Conservation (phyloP, 2,888 invertebrate genomes). For the Teleogryllus oceanicus region DNA sequence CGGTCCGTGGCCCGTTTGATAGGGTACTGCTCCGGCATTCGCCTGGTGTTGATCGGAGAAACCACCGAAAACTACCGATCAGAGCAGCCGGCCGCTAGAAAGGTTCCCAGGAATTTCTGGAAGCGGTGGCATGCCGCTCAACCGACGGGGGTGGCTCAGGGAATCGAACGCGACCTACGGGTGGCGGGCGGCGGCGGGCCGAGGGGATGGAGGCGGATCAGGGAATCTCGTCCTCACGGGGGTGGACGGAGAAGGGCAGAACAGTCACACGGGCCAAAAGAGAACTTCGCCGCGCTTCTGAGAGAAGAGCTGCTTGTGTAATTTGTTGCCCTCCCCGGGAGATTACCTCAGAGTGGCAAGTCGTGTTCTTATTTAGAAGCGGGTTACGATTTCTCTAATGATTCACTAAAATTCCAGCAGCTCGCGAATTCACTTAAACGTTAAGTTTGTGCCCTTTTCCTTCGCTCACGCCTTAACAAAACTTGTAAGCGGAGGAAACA, state of each 20-base stretch:
- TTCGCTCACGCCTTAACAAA: not conserved
- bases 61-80: too few species aligned
- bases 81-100: too few species aligned
- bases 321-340: not conserved
- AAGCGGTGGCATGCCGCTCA: not conserved
- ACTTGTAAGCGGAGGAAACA: not conserved
- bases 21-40: too few species aligned
- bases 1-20: too few species aligned
- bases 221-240: not conserved
- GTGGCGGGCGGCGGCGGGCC: not conserved
- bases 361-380: not conserved
- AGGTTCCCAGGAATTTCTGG: too few species aligned
- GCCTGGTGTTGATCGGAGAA: too few species aligned
- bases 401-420: not conserved
- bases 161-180: not conserved
- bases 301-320: not conserved
- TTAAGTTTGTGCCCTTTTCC: not conserved
- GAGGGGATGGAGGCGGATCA: not conserved
- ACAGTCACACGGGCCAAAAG: too few species aligned
- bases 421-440: conserved; percentile 18
- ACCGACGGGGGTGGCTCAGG: not conserved
- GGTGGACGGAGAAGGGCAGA: too few species aligned
- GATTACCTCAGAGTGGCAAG: not conserved
- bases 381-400: not conserved
- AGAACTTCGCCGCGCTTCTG: not conserved